These are phyloP conservation scores for Cylloceria caligata DNA, from an alignment of 2,888 invertebrate genomes.

Conservation along the genomic window DNA sequence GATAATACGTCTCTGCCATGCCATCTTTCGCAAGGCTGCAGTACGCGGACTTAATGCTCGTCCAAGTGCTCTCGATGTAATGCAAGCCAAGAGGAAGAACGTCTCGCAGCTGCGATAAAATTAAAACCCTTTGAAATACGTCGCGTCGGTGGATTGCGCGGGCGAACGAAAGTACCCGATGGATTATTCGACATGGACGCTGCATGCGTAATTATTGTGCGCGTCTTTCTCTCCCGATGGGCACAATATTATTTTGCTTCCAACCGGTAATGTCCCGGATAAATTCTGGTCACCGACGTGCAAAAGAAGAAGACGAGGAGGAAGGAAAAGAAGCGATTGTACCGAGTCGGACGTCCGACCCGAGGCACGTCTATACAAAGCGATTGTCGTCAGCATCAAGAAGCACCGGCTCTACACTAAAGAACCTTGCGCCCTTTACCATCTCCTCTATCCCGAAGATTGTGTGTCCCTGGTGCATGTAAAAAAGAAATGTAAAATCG, in stretches of 20 bases:
- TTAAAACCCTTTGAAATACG: conserved; percentile 27
- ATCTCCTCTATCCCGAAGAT: conserved; percentile 58
- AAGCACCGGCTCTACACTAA: conserved; percentile 36
- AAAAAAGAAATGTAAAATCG: conserved; percentile 71
- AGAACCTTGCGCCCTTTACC: conserved; percentile 35
- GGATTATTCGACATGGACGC: conserved; percentile 23
- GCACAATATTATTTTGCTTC: conserved; percentile 48
- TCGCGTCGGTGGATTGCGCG: conserved; percentile 18
- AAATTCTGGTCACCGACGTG: conserved; percentile 65
- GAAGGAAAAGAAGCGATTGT: conserved; percentile 22
- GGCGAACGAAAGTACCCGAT: conserved; percentile 44
- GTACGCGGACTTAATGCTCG: conserved; percentile 4
- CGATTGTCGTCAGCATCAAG: conserved; percentile 59
- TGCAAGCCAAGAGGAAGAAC: background rate
- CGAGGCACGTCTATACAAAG: conserved; percentile 62
- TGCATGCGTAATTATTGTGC: conserved; percentile 53
- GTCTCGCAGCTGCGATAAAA: conserved; percentile 22
- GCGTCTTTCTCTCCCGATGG: conserved; percentile 40
- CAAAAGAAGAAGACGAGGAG: conserved; percentile 11
- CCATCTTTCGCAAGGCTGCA: background rate
- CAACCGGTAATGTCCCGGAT: conserved; percentile 63
- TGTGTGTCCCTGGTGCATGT: conserved; percentile 56
- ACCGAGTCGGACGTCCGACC: conserved; percentile 43
- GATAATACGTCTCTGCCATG: conserved; percentile 13
- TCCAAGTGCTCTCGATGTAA: conserved; percentile 35